These are phyloP conservation scores for Falco columbarius DNA, from an alignment of 2,797 vertebrate genomes.

Conservation along the genomic window DNA sequence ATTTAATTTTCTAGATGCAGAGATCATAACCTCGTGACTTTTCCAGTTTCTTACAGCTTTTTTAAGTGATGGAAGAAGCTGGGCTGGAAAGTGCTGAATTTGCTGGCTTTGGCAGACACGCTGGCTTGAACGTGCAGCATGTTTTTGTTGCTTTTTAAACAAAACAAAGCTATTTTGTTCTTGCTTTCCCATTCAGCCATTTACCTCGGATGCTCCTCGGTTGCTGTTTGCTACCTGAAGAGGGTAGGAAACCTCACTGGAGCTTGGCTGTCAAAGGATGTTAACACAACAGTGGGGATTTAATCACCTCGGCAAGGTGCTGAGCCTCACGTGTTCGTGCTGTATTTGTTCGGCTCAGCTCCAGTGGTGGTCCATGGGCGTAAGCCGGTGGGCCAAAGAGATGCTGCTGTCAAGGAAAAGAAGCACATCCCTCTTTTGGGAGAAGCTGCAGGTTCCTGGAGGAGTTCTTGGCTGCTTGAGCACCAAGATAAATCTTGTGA, in stretches of 20 bases:
- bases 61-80: neutral
- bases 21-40: neutral
- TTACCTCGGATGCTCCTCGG: neutral
- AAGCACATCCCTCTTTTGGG: neutral
- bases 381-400: neutral
- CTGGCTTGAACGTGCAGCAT: neutral
- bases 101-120: neutral
- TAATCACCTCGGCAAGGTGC: neutral
- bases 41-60: neutral
- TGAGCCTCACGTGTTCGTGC: rapidly evolving
- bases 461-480: neutral
- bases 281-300: neutral
- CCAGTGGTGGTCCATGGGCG: neutral
- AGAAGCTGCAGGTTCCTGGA: neutral
- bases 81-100: neutral
- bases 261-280: neutral
- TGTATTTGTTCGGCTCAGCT: neutral
- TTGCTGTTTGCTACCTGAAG: neutral
- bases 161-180: neutral
- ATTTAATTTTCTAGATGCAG: neutral
- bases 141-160: neutral
- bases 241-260: neutral
- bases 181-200: neutral
- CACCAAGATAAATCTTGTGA: neutral
- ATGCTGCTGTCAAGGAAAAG: neutral